Percentiles rank a stretch among this genome's conserved stretches.
Conservation (phyloP, 2,797 vertebrate species). For the Champsocephalus gunnari region DNA sequence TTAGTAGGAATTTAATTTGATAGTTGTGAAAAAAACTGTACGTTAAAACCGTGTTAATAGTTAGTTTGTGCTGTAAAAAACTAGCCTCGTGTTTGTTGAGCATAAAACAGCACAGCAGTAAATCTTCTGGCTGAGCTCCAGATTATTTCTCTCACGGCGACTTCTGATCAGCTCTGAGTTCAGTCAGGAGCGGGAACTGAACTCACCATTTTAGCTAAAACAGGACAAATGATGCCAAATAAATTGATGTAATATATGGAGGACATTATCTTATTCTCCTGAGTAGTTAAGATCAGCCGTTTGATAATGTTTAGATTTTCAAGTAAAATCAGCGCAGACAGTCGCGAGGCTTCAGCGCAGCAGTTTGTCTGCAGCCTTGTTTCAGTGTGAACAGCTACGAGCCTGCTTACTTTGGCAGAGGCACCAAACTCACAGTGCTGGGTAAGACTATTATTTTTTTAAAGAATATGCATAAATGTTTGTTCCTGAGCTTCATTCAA, state of each 20-base stretch:
- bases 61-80: too few species aligned
- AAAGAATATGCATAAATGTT: not conserved
- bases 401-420: conserved; percentile 66
- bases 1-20: too few species aligned
- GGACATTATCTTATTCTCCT: too few species aligned
- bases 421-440: conserved; percentile 72
- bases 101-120: not conserved
- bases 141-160: conserved; percentile 18
- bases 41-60: too few species aligned
- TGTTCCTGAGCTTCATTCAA: not conserved
- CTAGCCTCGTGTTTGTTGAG: too few species aligned
- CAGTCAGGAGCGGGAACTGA: conserved; percentile 78
- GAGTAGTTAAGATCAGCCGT: too few species aligned
- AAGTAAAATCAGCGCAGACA: not conserved
- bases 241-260: too few species aligned
- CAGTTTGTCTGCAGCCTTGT: conserved; percentile 52
- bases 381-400: conserved; percentile 64
- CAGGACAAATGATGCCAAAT: too few species aligned
- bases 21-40: too few species aligned
- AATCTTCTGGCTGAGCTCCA: conserved; percentile 43
- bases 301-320: too few species aligned
- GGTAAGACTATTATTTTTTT: conserved; percentile 58
- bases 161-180: conserved; percentile 50
- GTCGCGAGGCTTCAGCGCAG: not conserved
- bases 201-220: conserved; percentile 69